A percentile compares a stretch with the other conserved stretches of the same genome.
These are phyloP conservation scores for Kryphioiulus occultus DNA, from an alignment of 2,888 invertebrate genomes.

Conservation along the genomic window DNA sequence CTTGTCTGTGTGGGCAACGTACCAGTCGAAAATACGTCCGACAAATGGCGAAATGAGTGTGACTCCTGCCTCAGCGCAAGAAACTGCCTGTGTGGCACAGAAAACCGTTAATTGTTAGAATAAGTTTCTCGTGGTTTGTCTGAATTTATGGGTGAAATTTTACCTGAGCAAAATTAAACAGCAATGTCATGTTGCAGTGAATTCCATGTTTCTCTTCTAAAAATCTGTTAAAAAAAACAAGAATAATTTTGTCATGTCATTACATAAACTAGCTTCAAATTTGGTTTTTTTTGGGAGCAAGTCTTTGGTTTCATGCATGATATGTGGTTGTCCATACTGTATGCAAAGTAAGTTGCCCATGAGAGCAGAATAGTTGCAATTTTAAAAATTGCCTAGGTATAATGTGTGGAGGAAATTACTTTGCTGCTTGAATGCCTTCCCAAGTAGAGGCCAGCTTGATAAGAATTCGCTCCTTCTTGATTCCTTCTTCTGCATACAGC, in stretches of 20 bases:
- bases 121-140: not conserved
- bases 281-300: too few relatives aligned
- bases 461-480: constrained; percentile 89
- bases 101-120: not conserved
- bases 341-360: too few relatives aligned
- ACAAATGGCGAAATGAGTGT: constrained; percentile 99
- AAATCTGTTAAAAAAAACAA: constrained; percentile 67
- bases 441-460: constrained; percentile 99
- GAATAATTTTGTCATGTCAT: too few relatives aligned
- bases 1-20: constrained; percentile 84
- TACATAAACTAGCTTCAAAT: too few relatives aligned
- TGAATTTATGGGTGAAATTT: constrained; percentile 46
- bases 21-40: constrained; percentile 97
- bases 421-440: constrained; percentile 99
- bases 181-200: constrained; percentile 96
- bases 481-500: constrained; percentile 88
- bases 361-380: not conserved
- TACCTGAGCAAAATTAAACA: constrained; percentile 91
- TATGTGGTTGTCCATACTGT: too few relatives aligned
- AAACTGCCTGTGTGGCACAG: constrained; percentile 75
- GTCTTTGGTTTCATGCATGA: too few relatives aligned
- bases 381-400: not conserved
- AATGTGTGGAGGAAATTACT: constrained; percentile 67
- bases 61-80: constrained; percentile 97
- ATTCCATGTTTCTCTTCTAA: constrained; percentile 91